Conservation (phyloP, 2,113 vertebrate species). For the Herpailurus yagouaroundi region DNA sequence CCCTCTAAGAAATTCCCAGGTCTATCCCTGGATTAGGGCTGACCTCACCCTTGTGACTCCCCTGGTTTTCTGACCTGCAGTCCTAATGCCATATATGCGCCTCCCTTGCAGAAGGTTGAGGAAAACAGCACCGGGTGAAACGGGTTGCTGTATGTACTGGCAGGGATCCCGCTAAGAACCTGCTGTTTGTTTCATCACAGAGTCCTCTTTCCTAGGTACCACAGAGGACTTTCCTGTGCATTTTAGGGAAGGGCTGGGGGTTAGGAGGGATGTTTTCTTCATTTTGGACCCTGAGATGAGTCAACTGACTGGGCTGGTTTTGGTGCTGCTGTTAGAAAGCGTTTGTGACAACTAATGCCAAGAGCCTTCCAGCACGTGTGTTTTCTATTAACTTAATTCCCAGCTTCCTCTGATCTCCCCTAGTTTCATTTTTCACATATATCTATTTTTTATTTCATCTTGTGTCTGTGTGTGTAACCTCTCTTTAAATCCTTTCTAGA, state of each 20-base stretch:
- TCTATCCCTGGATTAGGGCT: not conserved
- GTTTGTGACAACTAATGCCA: not conserved
- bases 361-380: not conserved
- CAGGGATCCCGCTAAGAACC: not conserved
- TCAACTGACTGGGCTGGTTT: not conserved
- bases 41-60: not conserved
- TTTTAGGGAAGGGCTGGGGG: not conserved
- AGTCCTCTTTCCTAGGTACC: not conserved
- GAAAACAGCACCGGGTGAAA: not conserved
- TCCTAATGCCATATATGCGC: not conserved
- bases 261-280: not conserved
- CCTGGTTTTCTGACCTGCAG: not conserved
- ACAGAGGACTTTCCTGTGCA: not conserved
- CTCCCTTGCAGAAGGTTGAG: not conserved
- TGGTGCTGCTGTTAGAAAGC: not conserved
- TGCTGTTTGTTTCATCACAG: not conserved
- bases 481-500: not conserved
- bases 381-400: slow-evolving; percentile 20
- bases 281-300: not conserved
- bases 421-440: not conserved
- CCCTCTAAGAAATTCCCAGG: not conserved
- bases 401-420: not conserved
- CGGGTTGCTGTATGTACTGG: fast-evolving
- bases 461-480: slow-evolving; percentile 11
- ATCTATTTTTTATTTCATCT: slow-evolving; percentile 40